A percentile compares a stretch with the other conserved stretches of the same genome.
Conservation (phyloP, 1,140 invertebrate species). For the Zaprionus inermis region DNA sequence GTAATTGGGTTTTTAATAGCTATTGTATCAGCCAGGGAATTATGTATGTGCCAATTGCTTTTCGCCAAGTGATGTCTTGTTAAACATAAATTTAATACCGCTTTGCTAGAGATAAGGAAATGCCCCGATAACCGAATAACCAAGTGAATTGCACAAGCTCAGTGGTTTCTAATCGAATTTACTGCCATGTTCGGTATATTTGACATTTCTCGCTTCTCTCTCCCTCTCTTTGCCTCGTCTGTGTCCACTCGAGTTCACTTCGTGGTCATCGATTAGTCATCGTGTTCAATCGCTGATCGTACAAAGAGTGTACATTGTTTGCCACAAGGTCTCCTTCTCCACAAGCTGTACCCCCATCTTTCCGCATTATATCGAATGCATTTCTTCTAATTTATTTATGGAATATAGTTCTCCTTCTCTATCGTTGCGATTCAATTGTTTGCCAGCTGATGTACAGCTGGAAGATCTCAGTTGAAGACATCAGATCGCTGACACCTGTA, state of each 20-base stretch:
- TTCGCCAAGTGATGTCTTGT: slow-evolving; percentile 71
- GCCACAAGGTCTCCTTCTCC: slow-evolving; percentile 5
- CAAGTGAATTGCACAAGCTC: neutral
- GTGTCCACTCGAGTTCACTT: slow-evolving; percentile 16
- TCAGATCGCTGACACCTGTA: slow-evolving; percentile 15
- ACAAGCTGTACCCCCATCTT: slow-evolving; percentile 3
- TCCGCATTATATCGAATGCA: slow-evolving; percentile 8
- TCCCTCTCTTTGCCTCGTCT: neutral
- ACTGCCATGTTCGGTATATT: neutral
- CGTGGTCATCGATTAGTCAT: slow-evolving; percentile 16
- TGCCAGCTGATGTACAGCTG: slow-evolving; percentile 21
- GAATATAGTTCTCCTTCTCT: neutral
- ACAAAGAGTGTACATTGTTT: slow-evolving; percentile 34
- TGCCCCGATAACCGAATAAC: slow-evolving; percentile 10
- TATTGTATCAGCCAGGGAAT: slow-evolving; percentile 71
- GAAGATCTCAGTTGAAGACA: slow-evolving; percentile 4
- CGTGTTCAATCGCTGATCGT: slow-evolving; percentile 5
- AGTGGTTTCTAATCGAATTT: neutral
- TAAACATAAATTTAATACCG: slow-evolving; percentile 71
- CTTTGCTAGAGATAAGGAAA: slow-evolving; percentile 45
- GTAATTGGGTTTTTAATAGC: slow-evolving; percentile 81
- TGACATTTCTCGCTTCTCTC: neutral
- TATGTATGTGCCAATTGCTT: slow-evolving; percentile 70
- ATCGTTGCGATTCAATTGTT: slow-evolving; percentile 25
- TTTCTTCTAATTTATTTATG: neutral